Conservation (phyloP, 2,797 vertebrate genomes). For the Neomorphus geoffroyi region DNA sequence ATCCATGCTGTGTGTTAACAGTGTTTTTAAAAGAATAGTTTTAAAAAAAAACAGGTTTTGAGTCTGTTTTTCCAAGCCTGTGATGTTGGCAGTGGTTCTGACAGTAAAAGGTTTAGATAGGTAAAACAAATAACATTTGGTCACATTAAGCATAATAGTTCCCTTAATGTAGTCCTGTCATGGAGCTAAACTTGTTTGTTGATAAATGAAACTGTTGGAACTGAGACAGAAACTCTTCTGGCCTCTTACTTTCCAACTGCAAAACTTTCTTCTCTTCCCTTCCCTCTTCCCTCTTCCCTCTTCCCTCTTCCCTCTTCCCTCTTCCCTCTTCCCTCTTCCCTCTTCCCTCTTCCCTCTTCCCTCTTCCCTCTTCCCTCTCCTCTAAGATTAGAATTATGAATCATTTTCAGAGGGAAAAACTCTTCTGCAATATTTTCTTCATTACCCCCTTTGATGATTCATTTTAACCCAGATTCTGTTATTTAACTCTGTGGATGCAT, state of each 20-base stretch:
- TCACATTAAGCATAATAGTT: neutral
- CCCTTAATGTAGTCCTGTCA: neutral
- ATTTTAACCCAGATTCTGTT: neutral
- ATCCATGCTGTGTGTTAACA: neutral
- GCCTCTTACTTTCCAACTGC: neutral
- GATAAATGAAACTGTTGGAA: neutral
- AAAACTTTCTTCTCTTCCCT: neutral
- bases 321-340: neutral
- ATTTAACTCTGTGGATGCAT: neutral
- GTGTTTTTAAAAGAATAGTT: neutral
- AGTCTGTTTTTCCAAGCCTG: neutral
- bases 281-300: no score
- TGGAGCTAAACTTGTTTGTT: neutral
- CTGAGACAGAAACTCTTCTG: neutral
- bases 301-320: neutral
- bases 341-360: no score
- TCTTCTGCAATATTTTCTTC: neutral
- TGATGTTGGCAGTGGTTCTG: neutral
- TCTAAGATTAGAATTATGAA: neutral
- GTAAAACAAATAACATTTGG: slow-evolving; percentile 18
- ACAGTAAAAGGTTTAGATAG: slow-evolving; percentile 17
- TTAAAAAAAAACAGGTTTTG: neutral
- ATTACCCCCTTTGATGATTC: neutral
- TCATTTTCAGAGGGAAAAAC: neutral
- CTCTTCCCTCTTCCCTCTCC: neutral